phyloP scores from a whole-genome alignment of 2,797 vertebrate genomes.

The Masticophis lateralis region DNA sequence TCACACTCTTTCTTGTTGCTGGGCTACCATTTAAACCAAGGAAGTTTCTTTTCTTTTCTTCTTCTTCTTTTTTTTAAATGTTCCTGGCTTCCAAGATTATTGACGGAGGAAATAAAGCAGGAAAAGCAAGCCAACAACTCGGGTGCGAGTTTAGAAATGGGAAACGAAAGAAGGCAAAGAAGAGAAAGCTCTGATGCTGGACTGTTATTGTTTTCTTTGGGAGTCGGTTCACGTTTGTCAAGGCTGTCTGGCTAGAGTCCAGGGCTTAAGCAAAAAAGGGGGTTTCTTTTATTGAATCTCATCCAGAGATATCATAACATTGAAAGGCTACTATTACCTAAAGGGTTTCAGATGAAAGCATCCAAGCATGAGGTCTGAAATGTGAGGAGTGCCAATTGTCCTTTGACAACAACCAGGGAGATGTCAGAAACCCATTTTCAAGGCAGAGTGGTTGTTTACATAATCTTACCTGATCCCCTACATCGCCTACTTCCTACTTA shows the following conservation, averaged over 20 bases:
- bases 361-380: constrained; percentile 74
- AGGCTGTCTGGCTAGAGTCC: constrained; percentile 71
- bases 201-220: constrained; percentile 56
- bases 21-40: constrained; percentile 47
- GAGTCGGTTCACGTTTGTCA: constrained; percentile 66
- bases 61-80: constrained; percentile 42
- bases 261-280: constrained; percentile 74
- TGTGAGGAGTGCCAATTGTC: constrained; percentile 70
- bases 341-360: constrained; percentile 76
- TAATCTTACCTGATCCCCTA: constrained; percentile 53
- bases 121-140: constrained; percentile 62
- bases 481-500: constrained; percentile 8
- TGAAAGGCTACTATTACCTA: constrained; percentile 78
- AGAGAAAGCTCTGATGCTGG: constrained; percentile 39
- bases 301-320: constrained; percentile 82
- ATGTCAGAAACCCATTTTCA: constrained; percentile 64
- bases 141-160: constrained; percentile 68
- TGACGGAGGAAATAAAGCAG: constrained; percentile 12
- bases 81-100: constrained; percentile 42
- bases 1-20: not conserved
- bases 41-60: constrained; percentile 39
- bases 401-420: constrained; percentile 63
- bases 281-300: constrained; percentile 83
- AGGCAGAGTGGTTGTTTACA: constrained; percentile 69
- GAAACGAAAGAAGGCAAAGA: constrained; percentile 52